Evolutionary conservation across 2,113 vertebrate species (phyloP).

Genomic region (Callaeas wilsoni): DNA sequence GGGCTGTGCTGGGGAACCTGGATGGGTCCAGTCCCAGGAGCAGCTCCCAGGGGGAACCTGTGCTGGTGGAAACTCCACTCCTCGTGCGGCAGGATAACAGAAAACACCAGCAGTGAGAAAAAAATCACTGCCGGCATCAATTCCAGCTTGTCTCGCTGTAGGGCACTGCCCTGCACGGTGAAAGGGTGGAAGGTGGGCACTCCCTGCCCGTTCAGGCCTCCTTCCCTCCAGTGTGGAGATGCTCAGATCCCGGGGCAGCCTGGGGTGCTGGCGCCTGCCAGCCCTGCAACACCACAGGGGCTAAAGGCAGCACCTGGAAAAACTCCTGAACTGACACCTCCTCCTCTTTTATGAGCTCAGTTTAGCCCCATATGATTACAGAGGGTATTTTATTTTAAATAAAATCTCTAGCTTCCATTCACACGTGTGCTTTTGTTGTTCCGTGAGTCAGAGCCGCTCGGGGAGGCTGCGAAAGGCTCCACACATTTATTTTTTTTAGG

Average conservation of each 20-base stretch:
- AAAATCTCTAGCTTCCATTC: not conserved
- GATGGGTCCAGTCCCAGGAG: not conserved
- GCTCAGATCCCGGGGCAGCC: not conserved
- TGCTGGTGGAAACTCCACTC: fast-evolving
- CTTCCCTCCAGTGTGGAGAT: fast-evolving
- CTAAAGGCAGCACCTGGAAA: not conserved
- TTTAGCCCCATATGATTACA: not conserved
- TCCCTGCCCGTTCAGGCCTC: not conserved
- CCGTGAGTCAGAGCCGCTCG: slow-evolving; percentile 10
- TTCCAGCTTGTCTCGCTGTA: fast-evolving
- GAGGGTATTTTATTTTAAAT: not conserved
- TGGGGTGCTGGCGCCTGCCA: not conserved
- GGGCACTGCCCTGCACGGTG: fast-evolving
- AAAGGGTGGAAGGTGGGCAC: not conserved
- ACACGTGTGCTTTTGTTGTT: slow-evolving; percentile 11
- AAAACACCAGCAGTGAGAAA: fast-evolving
- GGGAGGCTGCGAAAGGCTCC: not conserved
- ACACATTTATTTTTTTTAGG: not conserved
- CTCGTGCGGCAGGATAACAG: not conserved
- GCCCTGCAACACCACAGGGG: fast-evolving
- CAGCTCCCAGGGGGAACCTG: not conserved
- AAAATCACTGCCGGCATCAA: not conserved
- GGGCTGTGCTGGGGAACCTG: not conserved
- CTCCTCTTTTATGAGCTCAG: not conserved
- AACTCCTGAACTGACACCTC: not conserved